Base-by-base conservation (phyloP, 37 sponge, comb jelly and placozoan species). In the Diacarnus erythraeanus region DNA sequence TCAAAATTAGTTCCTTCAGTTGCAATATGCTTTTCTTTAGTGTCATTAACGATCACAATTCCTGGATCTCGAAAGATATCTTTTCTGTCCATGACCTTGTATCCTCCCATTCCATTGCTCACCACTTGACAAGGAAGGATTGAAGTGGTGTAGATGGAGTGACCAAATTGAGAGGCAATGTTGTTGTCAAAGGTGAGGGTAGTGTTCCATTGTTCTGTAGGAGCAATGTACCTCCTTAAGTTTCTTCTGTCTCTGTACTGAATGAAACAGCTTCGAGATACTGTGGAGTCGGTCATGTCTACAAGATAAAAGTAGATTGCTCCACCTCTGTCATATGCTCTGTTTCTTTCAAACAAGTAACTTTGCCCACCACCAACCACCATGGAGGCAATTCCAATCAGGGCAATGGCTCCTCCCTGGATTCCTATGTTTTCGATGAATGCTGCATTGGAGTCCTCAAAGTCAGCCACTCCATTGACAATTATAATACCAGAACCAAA, bases 231-330 rank as follows among this genome's bases (percentile, higher is more conserved):
- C 20, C 43, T 4, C n/a, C 25, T 38, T 47, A 15, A 15, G 23
- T 37, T 35, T 40, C 12, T 57, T 20, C 43, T 42, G 6, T 31
- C 6, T 35, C 22, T 37, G 44, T 68, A 83, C 18, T 68, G 69
- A 75, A 83, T 40, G 69, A 83, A 83, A 41, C 84, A 83, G 47
- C 59, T 76, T 39, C 84, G 54, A 31, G 84, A 75, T 12, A 38
- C 37, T 23, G 43, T 56, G n/a, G 67, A 76, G 56, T 83, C 84
- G 20, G 66, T 64, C 21, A 57, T 30, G 54, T 76, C 84, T 25
- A 66, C 33, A 9, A 57, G 34, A n/a, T 69, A 6, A 10, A 17
- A 35, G 54, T 66, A 75, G 8, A 83, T 83, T 15, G 84, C 84
- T 35, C 84, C 84, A 22, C 84, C 84, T 43, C 36, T 21, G 37